A percentile compares a stretch with the other conserved stretches of the same genome.
phyloP scores from a whole-genome alignment of 2,113 vertebrate species.

The Sturnira hondurensis region DNA sequence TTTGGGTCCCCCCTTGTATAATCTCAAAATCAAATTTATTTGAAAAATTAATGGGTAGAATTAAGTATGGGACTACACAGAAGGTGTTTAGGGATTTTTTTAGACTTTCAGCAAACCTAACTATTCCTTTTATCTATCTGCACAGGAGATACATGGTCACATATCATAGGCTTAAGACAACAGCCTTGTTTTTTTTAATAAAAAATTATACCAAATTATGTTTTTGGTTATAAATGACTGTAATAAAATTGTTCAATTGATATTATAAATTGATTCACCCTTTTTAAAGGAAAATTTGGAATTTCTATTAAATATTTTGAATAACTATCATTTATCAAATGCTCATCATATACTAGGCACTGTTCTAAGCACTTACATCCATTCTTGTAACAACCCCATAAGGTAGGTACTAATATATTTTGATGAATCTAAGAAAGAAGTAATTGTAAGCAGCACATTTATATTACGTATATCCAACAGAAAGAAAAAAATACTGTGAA shows the following conservation, averaged over 20 bases:
- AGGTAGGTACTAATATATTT: background rate
- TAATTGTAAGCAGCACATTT: background rate
- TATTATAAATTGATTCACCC: background rate
- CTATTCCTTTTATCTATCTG: background rate
- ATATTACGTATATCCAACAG: background rate
- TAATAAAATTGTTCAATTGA: constrained; percentile 27
- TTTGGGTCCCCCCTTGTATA: background rate
- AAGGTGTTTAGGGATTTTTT: background rate
- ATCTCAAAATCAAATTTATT: background rate
- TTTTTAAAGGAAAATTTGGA: constrained; percentile 41
- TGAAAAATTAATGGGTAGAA: background rate
- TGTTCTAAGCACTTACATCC: background rate
- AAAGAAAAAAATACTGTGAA: background rate
- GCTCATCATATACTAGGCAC: background rate
- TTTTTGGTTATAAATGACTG: constrained; percentile 22
- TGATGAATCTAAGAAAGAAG: background rate
- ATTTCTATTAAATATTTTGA: constrained; percentile 49
- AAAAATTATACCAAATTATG: background rate
- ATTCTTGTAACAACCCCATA: background rate
- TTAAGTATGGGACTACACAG: background rate
- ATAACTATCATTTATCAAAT: constrained; percentile 51
- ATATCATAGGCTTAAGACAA: constrained; percentile 16
- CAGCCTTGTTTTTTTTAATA: constrained; percentile 6
- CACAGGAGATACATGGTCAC: background rate
- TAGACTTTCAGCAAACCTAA: background rate